phyloP scores from a whole-genome alignment of 2,888 invertebrate genomes.

The Thera obeliscata region DNA sequence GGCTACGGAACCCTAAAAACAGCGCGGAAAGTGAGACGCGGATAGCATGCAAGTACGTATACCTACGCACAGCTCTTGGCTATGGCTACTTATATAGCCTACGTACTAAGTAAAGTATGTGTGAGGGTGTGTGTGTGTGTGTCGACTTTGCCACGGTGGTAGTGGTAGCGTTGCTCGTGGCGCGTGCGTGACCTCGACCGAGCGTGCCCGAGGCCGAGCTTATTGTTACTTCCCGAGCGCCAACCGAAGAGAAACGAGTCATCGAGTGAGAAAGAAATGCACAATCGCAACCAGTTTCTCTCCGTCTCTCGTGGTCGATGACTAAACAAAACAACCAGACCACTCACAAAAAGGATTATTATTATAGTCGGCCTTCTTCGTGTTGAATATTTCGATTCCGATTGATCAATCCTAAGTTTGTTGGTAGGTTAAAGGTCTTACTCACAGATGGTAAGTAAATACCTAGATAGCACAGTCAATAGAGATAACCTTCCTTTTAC shows the following conservation, averaged over 20 bases:
- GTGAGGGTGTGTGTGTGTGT: too few relatives aligned
- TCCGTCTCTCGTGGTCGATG: slow-evolving; percentile 19
- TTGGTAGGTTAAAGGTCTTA: neutral
- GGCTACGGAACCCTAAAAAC: too few relatives aligned
- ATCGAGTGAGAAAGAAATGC: slow-evolving; percentile 12
- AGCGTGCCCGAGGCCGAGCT: neutral
- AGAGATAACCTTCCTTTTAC: too few relatives aligned
- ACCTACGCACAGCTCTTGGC: too few relatives aligned
- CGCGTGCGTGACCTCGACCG: neutral
- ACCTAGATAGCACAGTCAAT: too few relatives aligned
- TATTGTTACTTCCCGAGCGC: neutral
- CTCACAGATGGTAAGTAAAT: too few relatives aligned
- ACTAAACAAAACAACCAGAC: neutral
- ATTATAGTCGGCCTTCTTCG: slow-evolving; percentile 5
- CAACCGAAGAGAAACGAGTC: neutral
- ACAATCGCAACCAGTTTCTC: slow-evolving; percentile 7
- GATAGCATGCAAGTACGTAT: too few relatives aligned
- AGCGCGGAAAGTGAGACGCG: too few relatives aligned
- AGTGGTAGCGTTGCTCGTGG: too few relatives aligned
- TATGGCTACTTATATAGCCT: too few relatives aligned
- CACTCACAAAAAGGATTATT: neutral
- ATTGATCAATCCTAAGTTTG: neutral
- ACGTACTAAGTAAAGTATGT: too few relatives aligned
- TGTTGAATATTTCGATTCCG: slow-evolving; percentile 1
- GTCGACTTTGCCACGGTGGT: too few relatives aligned